Evolutionary conservation across 2,888 invertebrate genomes (phyloP).

Genomic region (Zaprionus bogoriensis): DNA sequence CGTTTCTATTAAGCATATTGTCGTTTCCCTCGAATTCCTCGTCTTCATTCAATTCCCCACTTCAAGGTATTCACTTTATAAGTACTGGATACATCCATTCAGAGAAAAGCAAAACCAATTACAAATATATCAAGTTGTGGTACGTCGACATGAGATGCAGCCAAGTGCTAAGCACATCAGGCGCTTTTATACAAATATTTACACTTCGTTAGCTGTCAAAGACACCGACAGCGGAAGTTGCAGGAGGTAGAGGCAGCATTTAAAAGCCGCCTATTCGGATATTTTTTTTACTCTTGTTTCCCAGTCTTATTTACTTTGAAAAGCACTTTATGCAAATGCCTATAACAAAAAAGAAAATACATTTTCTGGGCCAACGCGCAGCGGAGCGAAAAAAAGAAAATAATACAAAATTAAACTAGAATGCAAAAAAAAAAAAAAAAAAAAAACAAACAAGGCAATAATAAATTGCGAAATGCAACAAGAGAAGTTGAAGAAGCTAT

Average conservation of each 20-base stretch:
- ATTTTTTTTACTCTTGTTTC: conserved; percentile 3
- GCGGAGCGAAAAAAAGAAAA: conserved; percentile 28
- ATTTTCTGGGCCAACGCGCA: conserved; percentile 68
- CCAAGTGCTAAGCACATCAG: conserved; percentile 57
- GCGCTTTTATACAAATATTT: conserved; percentile 62
- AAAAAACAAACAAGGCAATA: conserved; percentile 5
- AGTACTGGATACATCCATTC: neutral
- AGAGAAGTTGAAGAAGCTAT: too few relatives aligned
- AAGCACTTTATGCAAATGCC: conserved; percentile 66
- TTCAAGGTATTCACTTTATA: neutral
- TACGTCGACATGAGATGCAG: conserved; percentile 40
- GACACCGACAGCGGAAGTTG: conserved; percentile 38
- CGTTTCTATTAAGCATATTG: too few relatives aligned
- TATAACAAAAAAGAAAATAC: conserved; percentile 37
- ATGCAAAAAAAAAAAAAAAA: conserved; percentile 1
- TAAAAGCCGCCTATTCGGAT: conserved; percentile 39
- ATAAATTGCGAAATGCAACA: conserved; percentile 14
- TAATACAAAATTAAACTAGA: conserved; percentile 22
- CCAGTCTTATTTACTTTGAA: conserved; percentile 37
- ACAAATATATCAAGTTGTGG: conserved; percentile 49
- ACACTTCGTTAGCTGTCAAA: conserved; percentile 73
- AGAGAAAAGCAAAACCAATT: conserved; percentile 44
- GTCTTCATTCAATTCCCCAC: neutral
- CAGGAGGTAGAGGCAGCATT: conserved; percentile 29
- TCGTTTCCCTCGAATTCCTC: too few relatives aligned